These are phyloP conservation scores for Drosophila acutilabella DNA, from an alignment of 2,888 invertebrate genomes.

Conservation along the genomic window DNA sequence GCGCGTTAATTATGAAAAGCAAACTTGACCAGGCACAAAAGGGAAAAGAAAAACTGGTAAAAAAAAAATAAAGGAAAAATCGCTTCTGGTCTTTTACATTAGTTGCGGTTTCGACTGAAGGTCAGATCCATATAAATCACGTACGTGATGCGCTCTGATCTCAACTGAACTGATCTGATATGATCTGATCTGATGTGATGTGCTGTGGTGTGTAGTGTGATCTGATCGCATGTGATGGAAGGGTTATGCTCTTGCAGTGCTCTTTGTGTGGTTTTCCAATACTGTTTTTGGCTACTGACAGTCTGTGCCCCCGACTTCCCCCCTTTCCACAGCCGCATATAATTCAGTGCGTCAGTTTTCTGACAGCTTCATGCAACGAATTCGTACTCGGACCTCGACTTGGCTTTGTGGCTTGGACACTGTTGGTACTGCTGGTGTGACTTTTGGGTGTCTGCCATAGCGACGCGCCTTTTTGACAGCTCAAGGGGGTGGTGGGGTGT, in stretches of 20 bases:
- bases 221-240: slow-evolving; percentile 6
- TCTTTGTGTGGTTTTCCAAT: slow-evolving; percentile 59
- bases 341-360: slow-evolving; percentile 69
- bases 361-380: slow-evolving; percentile 66
- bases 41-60: not conserved
- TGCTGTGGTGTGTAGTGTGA: slow-evolving; percentile 2
- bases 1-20: slow-evolving; percentile 73
- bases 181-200: slow-evolving; percentile 1
- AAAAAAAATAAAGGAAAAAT: slow-evolving; percentile 21
- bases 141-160: slow-evolving; percentile 16
- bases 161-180: slow-evolving; percentile 3
- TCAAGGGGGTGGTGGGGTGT: slow-evolving; percentile 9
- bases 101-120: slow-evolving; percentile 63
- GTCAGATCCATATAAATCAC: slow-evolving; percentile 35
- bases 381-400: slow-evolving; percentile 39
- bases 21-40: slow-evolving; percentile 63
- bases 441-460: slow-evolving; percentile 64
- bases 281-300: slow-evolving; percentile 32
- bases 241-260: slow-evolving; percentile 13
- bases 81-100: slow-evolving; percentile 71
- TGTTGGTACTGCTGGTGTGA: slow-evolving; percentile 59
- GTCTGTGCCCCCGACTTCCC: not conserved
- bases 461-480: slow-evolving; percentile 67
- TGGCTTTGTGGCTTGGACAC: slow-evolving; percentile 31
- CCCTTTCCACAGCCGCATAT: slow-evolving; percentile 44